These are phyloP conservation scores for Corythornis vintsioides DNA, from an alignment of 2,113 vertebrate genomes.

Conservation along the genomic window DNA sequence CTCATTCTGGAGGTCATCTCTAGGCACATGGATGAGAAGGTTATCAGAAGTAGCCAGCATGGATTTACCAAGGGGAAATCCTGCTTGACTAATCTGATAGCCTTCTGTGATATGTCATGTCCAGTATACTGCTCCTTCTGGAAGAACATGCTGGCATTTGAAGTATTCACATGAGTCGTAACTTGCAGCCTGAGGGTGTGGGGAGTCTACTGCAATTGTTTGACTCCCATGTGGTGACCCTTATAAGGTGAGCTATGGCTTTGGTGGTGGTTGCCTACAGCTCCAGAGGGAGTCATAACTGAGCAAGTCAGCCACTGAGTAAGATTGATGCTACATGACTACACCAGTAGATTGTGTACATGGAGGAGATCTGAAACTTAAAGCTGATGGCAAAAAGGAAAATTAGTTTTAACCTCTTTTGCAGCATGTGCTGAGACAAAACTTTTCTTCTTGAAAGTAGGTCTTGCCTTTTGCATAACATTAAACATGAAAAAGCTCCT, in stretches of 20 bases:
- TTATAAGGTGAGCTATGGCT: background rate
- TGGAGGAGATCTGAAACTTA: background rate
- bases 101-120: too few species aligned
- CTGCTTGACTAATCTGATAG: too few species aligned
- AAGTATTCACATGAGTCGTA: background rate
- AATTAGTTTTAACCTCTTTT: background rate
- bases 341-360: background rate
- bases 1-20: too few species aligned
- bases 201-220: background rate
- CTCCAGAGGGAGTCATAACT: background rate
- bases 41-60: too few species aligned
- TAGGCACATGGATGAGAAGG: too few species aligned
- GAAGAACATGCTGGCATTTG: background rate
- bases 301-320: background rate
- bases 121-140: background rate
- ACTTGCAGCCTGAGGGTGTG: background rate
- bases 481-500: background rate
- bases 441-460: background rate
- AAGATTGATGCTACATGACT: background rate
- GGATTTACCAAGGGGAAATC: too few species aligned
- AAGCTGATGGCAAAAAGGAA: background rate
- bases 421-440: background rate
- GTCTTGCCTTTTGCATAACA: background rate
- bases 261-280: background rate
- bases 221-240: fast-evolving